phyloP scores from a whole-genome alignment of 2,888 invertebrate species.

The Scrobipalpa costella region DNA sequence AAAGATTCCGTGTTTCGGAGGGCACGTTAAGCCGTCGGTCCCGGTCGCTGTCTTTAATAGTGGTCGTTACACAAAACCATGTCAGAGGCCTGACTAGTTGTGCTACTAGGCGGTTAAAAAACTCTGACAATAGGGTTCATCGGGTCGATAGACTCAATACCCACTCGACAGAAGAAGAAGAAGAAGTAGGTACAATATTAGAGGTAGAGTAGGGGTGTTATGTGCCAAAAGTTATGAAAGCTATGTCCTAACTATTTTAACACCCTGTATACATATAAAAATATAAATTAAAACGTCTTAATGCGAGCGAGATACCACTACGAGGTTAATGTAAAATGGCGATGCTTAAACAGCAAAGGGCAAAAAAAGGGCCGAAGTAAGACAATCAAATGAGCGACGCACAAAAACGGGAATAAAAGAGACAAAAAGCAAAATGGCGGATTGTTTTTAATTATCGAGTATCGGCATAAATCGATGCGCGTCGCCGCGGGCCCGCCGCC shows the following conservation, averaged over 20 bases:
- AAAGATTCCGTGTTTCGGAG: no score
- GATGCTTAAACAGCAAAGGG: slow-evolving; percentile 53
- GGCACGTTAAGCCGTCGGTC: no score
- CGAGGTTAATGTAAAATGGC: slow-evolving; percentile 61
- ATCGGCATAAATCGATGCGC: slow-evolving; percentile 80
- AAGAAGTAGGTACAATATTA: no score
- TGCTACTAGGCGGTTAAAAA: no score
- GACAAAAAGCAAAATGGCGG: slow-evolving; percentile 79
- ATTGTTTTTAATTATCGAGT: slow-evolving; percentile 82
- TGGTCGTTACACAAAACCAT: no score
- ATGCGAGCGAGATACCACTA: slow-evolving; percentile 57
- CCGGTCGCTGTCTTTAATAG: no score
- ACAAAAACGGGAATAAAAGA: slow-evolving; percentile 77
- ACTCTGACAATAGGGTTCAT: no score
- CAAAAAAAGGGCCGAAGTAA: slow-evolving; percentile 63
- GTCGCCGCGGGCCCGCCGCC: slow-evolving; percentile 74
- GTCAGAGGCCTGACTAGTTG: no score
- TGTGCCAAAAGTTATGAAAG: no score
- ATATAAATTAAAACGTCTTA: slow-evolving; percentile 76
- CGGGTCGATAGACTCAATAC: no score
- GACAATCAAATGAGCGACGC: slow-evolving; percentile 80
- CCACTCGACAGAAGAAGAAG: no score
- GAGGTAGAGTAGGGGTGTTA: no score
- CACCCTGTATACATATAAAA: slow-evolving; percentile 46
- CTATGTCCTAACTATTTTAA: background rate